Conservation (phyloP, 1,140 invertebrate species). For the Parasteatoda tepidariorum region DNA sequence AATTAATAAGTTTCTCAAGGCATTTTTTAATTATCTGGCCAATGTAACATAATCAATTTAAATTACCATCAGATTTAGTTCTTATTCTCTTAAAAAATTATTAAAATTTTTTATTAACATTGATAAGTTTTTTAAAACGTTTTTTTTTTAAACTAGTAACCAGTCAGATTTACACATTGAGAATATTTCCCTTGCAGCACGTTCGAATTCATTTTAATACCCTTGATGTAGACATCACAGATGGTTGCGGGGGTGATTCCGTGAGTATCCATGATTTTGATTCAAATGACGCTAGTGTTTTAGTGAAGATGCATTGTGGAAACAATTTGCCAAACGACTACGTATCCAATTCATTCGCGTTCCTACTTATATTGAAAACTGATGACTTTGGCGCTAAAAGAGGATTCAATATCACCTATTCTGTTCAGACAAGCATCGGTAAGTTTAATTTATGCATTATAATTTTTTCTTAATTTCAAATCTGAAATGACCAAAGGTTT, state of each 20-base stretch:
- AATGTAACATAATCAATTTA: no score
- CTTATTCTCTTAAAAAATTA: no score
- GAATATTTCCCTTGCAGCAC: neutral
- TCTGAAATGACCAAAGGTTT: no score
- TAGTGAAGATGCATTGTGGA: neutral
- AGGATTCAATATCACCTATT: conserved; percentile 42
- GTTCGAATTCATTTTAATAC: conserved; percentile 17
- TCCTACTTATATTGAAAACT: conserved; percentile 9
- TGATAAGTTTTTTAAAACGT: no score
- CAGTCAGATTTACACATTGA: no score
- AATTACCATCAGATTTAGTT: no score
- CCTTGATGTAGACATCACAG: conserved; percentile 23
- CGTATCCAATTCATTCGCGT: neutral
- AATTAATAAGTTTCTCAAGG: no score
- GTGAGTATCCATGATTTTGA: conserved; percentile 22
- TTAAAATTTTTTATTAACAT: no score
- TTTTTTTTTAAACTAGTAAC: no score
- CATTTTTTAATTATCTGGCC: no score
- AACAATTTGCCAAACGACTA: conserved; percentile 1
- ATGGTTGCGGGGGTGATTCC: neutral
- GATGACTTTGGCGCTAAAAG: conserved; percentile 9
- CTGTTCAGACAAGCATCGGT: neutral
- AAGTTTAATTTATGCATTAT: neutral
- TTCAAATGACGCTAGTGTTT: neutral
- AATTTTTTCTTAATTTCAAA: neutral